A percentile compares a stretch with the other conserved stretches of the same genome.
Conservation (phyloP, 2,113 vertebrate species). For the Rhabdornis inornatus region DNA sequence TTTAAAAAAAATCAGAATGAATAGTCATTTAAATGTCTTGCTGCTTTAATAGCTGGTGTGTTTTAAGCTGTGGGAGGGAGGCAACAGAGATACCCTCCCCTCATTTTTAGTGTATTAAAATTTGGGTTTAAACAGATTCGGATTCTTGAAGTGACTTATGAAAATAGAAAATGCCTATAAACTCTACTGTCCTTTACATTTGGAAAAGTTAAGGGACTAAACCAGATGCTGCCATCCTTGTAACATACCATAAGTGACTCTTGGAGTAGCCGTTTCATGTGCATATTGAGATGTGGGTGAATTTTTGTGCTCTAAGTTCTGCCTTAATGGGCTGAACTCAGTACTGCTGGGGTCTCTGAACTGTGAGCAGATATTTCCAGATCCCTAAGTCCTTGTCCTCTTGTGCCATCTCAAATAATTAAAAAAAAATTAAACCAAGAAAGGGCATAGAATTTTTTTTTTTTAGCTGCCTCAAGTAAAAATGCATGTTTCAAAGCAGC, state of each 20-base stretch:
- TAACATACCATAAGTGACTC: not conserved
- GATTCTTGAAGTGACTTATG: not conserved
- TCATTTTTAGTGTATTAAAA: not conserved
- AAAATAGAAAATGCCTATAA: not conserved
- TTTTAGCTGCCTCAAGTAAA: not conserved
- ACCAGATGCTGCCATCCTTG: not conserved
- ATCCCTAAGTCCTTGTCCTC: not conserved
- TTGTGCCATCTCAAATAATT: not conserved
- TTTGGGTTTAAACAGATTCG: not conserved
- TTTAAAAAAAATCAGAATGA: conserved; percentile 27
- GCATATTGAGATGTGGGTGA: not conserved
- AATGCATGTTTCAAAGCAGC: not conserved
- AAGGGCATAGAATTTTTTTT: not conserved
- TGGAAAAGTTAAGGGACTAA: not conserved
- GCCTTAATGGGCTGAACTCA: not conserved
- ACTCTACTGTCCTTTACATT: not conserved
- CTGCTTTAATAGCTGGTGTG: conserved; percentile 52
- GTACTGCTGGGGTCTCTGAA: not conserved
- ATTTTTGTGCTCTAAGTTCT: not conserved
- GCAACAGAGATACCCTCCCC: conserved; percentile 6
- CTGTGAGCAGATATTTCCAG: not conserved
- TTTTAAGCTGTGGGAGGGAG: conserved; percentile 42
- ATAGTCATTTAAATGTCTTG: conserved; percentile 65
- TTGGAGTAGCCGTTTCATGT: not conserved
- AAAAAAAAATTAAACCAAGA: not conserved